A percentile compares a stretch with the other conserved stretches of the same genome.
phyloP scores from a whole-genome alignment of 1,140 invertebrate genomes.

The Halesus radiatus region DNA sequence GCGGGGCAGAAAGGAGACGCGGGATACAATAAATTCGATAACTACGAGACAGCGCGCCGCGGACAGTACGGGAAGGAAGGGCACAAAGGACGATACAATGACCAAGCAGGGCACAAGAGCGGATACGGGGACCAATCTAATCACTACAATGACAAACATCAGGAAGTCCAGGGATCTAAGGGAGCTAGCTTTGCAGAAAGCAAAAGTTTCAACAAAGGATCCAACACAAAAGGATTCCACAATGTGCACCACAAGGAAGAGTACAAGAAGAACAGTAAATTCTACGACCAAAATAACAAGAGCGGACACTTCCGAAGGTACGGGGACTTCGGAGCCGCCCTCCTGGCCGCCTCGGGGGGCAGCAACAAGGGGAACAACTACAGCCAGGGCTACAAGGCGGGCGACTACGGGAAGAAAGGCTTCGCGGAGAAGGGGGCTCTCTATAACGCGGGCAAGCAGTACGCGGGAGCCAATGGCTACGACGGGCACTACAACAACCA shows the following conservation, averaged over 20 bases:
- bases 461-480: constrained; percentile 67
- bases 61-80: constrained; percentile 64
- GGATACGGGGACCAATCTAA: constrained; percentile 63
- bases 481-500: constrained; percentile 65
- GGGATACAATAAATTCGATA: constrained; percentile 64
- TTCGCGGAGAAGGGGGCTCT: constrained; percentile 68
- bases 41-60: constrained; percentile 68
- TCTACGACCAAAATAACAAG: constrained; percentile 78
- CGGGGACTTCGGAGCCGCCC: constrained; percentile 68
- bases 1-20: constrained; percentile 65
- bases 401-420: constrained; percentile 67
- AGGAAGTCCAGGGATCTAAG: constrained; percentile 61
- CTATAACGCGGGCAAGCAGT: constrained; percentile 65
- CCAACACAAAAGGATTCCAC: constrained; percentile 78
- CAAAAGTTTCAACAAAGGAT: constrained; percentile 75
- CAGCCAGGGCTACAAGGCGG: constrained; percentile 67
- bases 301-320: constrained; percentile 74
- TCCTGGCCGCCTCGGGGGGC: constrained; percentile 66
- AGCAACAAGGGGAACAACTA: constrained; percentile 69
- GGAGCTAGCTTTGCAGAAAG: constrained; percentile 65
- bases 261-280: constrained; percentile 79
- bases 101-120: constrained; percentile 61
- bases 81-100: constrained; percentile 65
- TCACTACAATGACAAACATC: constrained; percentile 63
- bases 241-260: constrained; percentile 81